Evolutionary conservation across 2,113 vertebrate species (phyloP).

Genomic region (Chitala chitala): DNA sequence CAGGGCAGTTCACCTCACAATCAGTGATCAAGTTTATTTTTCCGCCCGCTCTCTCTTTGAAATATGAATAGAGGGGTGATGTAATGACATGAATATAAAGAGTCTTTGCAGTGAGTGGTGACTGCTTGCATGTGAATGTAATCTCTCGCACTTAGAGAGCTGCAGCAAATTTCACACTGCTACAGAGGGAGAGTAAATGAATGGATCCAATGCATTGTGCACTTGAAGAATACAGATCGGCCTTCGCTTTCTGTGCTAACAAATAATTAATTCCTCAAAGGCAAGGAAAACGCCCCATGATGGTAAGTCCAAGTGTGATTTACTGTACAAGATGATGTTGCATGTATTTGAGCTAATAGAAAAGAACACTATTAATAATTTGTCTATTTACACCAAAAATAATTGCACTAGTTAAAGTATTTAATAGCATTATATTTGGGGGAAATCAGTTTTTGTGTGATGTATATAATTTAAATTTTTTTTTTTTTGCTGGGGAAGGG

Average conservation of each 20-base stretch:
- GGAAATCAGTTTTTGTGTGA: too few relatives aligned
- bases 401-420: too few relatives aligned
- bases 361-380: too few relatives aligned
- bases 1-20: background rate
- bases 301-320: too few relatives aligned
- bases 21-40: conserved; percentile 7
- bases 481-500: too few relatives aligned
- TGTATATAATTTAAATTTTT: too few relatives aligned
- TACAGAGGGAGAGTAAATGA: conserved; percentile 1
- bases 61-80: conserved; percentile 15
- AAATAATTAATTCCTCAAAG: background rate
- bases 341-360: too few relatives aligned
- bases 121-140: background rate
- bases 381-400: too few relatives aligned
- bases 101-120: conserved; percentile 12
- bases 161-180: conserved; percentile 13
- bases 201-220: conserved; percentile 1
- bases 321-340: too few relatives aligned
- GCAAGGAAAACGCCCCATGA: too few relatives aligned
- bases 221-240: background rate
- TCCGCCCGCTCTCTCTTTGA: conserved; percentile 8
- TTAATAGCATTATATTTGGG: too few relatives aligned
- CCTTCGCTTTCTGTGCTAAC: background rate
- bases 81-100: conserved; percentile 21
- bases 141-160: conserved; percentile 6